Evolutionary conservation across 2,113 vertebrate species (phyloP), one percentile per base, ranked within the genome.

Genomic region (Anarhynchus alexandrinus): DNA sequence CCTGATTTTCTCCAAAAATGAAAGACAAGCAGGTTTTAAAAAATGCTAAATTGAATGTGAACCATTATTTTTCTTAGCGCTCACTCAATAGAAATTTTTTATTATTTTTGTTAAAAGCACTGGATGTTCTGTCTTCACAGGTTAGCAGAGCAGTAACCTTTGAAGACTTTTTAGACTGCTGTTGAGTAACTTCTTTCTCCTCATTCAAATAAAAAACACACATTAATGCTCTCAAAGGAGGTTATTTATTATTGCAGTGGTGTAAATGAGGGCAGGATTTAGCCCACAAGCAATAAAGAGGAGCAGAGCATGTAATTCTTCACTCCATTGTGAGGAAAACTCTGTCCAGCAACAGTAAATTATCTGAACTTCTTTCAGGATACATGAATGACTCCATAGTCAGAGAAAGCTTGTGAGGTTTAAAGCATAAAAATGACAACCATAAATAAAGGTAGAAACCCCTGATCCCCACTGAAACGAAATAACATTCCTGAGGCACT

Each of bases 371-470:
- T 97, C 67, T 96, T 96, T 93, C 79, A 91, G 91, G 82, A 74
- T 97, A 43, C 93, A 69, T 59, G 52, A 97, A 97, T 92, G 94
- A 78, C 45, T 97, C 80, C 86, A 90, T 45, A 86, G 89, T 93
- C 82, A 97, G 90, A 96, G 81, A 97, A 92, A 86, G 67, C 58
- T 82, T 96, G 66, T 86, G 79, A 98, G 93, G 84, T 94, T 95
- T 96, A 93, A 97, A 91, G 34, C 94, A 93, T 96, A 95, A 98
- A 98, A 97, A 93, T 93, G 91, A 88, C 96, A 97, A 76, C 91
- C 84, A 92, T 98, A 98, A 98, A 98, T 98, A 98, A 98, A 97
- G 55, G 76, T 86, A 82, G 61, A 95, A 98, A 87, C 34, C 69
- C 51, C 64, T 94, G 76, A 94, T 95, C 82, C 66, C 52, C 81